A percentile compares a stretch with the other conserved stretches of the same genome.
These are phyloP conservation scores for Agonopterix arenella DNA, from an alignment of 2,888 invertebrate genomes.

Conservation along the genomic window DNA sequence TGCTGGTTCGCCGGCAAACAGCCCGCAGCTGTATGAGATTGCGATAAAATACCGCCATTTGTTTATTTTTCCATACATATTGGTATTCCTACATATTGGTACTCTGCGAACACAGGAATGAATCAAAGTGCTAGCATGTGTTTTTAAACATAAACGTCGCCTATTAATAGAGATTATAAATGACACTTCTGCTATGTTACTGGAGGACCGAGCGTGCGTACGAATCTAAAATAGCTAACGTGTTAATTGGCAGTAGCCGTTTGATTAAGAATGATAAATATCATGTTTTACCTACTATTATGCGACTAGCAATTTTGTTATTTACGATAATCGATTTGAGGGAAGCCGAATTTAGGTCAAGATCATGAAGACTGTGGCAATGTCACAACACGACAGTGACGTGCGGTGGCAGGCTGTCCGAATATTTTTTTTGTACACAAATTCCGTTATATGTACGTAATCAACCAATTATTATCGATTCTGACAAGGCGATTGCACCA, in stretches of 20 bases:
- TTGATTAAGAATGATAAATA: slow-evolving; percentile 12
- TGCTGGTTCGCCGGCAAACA: slow-evolving; percentile 12
- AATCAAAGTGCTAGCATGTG: slow-evolving; percentile 2
- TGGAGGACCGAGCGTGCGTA: too few relatives aligned
- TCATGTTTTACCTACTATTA: not conserved
- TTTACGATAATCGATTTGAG: not conserved
- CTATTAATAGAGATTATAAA: not conserved
- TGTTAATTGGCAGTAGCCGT: slow-evolving; percentile 17
- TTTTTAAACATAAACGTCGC: not conserved
- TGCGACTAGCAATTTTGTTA: not conserved
- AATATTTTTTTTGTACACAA: too few relatives aligned
- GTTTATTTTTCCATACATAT: slow-evolving; percentile 6
- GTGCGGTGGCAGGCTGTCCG: too few relatives aligned
- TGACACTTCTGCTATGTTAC: too few relatives aligned
- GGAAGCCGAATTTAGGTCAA: slow-evolving; percentile 1
- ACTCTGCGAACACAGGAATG: slow-evolving; percentile 3
- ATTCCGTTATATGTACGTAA: too few relatives aligned
- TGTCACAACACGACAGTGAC: not conserved
- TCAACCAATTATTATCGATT: too few relatives aligned
- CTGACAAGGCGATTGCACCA: too few relatives aligned
- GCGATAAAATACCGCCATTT: slow-evolving; percentile 18
- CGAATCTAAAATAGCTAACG: not conserved
- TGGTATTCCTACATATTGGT: slow-evolving; percentile 1
- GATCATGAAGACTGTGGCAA: not conserved
- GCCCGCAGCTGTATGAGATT: slow-evolving; percentile 23